These are phyloP conservation scores for Anguilla rostrata DNA, from an alignment of 2,113 vertebrate species.

Conservation along the genomic window DNA sequence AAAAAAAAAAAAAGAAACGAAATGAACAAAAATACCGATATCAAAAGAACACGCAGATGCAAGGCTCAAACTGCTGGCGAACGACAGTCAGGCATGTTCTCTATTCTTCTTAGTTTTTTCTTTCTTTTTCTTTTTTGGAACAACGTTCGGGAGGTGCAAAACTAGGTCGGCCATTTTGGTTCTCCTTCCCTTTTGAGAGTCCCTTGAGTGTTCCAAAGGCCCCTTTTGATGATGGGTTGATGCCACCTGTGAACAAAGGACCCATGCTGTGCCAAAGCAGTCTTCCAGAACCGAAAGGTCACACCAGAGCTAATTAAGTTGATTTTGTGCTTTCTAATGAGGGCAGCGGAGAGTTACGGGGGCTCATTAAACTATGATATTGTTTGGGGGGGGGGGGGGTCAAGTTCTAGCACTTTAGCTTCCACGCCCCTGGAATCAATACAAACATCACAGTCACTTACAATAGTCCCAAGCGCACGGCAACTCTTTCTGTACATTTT, in stretches of 20 bases:
- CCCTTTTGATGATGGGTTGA: background rate
- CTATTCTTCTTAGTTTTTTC: background rate
- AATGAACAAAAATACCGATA: background rate
- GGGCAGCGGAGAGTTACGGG: background rate
- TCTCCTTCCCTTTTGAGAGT: background rate
- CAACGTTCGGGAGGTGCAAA: background rate
- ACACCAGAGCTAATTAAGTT: background rate
- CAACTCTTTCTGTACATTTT: constrained; percentile 3
- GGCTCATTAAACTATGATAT: background rate
- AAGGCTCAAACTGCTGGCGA: background rate
- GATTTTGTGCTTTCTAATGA: background rate
- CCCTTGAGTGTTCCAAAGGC: background rate
- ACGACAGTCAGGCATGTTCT: background rate
- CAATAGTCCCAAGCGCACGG: background rate
- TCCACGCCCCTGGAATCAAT: background rate
- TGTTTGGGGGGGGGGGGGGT: background rate
- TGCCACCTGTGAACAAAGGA: background rate
- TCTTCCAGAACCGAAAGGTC: background rate
- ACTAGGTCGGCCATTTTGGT: background rate
- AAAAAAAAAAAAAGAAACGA: background rate
- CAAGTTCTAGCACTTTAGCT: background rate
- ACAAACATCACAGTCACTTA: background rate
- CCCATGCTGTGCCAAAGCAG: background rate
- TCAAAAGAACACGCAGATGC: background rate
- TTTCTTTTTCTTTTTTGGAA: background rate